Conservation (phyloP, 2,888 invertebrate species). For the Tetanocera ferruginea region DNA sequence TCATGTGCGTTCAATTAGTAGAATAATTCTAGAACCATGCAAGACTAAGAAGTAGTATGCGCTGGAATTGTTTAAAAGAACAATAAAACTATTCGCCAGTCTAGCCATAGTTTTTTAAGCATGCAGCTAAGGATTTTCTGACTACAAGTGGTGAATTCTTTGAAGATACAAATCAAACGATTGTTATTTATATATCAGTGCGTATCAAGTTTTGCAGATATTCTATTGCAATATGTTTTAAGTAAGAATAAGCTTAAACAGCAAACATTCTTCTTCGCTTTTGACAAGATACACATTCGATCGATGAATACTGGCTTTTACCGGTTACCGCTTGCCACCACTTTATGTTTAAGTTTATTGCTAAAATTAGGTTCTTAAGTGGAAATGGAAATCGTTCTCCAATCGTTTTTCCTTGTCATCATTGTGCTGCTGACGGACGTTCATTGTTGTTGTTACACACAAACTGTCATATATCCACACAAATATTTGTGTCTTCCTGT, state of each 20-base stretch:
- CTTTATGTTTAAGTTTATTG: not conserved
- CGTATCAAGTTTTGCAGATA: no score
- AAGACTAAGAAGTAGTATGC: no score
- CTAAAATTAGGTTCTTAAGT: slow-evolving; percentile 1
- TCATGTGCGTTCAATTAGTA: slow-evolving; percentile 38
- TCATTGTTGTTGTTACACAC: not conserved
- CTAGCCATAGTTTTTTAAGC: not conserved
- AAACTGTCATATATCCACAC: not conserved
- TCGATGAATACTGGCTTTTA: no score
- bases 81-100: not conserved
- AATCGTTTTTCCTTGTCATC: slow-evolving; percentile 29
- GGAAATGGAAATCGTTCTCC: slow-evolving; percentile 30
- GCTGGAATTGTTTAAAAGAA: not conserved
- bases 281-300: no score
- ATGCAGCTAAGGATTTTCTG: no score
- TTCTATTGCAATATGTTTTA: no score
- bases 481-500: not conserved
- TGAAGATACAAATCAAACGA: no score
- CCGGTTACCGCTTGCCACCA: no score
- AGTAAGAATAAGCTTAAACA: no score
- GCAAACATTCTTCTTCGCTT: no score
- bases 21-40: slow-evolving; percentile 44
- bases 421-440: slow-evolving; percentile 9
- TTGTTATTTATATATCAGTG: no score
- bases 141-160: no score